phyloP scores from a whole-genome alignment of 2,113 vertebrate species.

The Campylomormyrus tamandua region DNA sequence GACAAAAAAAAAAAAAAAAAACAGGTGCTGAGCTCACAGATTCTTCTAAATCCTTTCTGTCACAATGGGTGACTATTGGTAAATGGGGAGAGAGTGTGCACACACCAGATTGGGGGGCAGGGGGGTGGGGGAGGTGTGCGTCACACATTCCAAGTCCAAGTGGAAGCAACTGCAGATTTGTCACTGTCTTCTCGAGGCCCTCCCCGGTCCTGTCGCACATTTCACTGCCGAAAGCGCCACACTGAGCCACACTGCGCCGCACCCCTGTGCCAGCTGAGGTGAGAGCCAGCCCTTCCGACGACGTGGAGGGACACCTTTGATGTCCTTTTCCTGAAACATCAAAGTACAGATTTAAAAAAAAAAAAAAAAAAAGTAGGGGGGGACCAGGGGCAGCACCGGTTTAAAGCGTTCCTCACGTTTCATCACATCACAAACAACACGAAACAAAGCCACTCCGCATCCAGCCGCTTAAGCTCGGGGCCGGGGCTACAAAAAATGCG shows the following conservation, averaged over 20 bases:
- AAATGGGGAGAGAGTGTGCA: not conserved
- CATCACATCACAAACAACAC: not conserved
- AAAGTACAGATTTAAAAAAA: not conserved
- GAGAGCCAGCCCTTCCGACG: not conserved
- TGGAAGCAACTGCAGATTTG: not conserved
- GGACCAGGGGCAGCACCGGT: not conserved
- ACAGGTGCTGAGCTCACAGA: not conserved
- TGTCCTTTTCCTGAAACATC: conserved; percentile 12
- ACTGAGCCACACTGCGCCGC: not conserved
- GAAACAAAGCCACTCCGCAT: not conserved
- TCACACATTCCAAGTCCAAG: conserved; percentile 10
- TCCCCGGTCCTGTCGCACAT: not conserved
- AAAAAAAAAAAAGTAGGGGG: too few species aligned
- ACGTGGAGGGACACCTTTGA: conserved; percentile 3
- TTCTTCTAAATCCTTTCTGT: conserved; percentile 9
- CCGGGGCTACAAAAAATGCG: not conserved
- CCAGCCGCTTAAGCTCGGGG: not conserved
- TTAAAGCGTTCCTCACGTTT: not conserved
- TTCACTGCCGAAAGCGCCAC: not conserved
- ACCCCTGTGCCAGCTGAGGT: not conserved
- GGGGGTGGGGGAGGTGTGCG: not conserved
- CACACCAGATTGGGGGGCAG: not conserved
- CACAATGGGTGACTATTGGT: not conserved
- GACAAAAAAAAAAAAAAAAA: not conserved
- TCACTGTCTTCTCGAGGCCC: conserved; percentile 5